phyloP scores from a whole-genome alignment of 2,113 vertebrate species.

The Ameiurus melas region DNA sequence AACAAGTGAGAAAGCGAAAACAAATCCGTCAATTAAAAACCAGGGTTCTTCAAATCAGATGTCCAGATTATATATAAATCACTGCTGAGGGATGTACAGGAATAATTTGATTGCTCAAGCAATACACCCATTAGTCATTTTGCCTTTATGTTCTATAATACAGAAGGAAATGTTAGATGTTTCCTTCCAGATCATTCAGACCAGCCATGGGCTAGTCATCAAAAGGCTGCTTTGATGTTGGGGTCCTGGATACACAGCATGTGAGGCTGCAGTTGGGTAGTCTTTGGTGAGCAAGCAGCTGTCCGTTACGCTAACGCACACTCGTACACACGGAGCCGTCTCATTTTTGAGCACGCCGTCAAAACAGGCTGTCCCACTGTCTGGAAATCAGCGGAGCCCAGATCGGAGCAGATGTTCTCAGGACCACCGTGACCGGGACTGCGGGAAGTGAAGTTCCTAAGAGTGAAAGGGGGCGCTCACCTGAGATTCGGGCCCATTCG shows the following conservation, averaged over 20 bases:
- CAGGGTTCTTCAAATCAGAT: not conserved
- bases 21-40: not conserved
- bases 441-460: constrained; percentile 51
- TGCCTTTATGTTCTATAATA: too few relatives aligned
- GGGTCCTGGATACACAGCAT: not conserved
- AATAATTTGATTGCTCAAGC: not conserved
- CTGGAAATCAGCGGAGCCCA: too few relatives aligned
- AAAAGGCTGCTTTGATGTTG: not conserved
- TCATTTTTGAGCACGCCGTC: constrained; percentile 45
- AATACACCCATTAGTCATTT: not conserved
- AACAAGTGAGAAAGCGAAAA: not conserved
- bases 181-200: not conserved
- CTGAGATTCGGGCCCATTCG: constrained; percentile 5
- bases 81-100: not conserved
- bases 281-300: constrained; percentile 2
- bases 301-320: constrained; percentile 27
- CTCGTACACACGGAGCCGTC: not conserved
- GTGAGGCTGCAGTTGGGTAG: not conserved
- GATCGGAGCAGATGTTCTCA: constrained; percentile 62
- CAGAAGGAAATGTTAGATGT: not conserved
- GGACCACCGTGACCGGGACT: constrained; percentile 63
- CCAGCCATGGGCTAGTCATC: not conserved
- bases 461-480: constrained; percentile 16
- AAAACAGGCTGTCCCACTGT: constrained; percentile 43
- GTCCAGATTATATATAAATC: not conserved